phyloP scores from a whole-genome alignment of 2,797 vertebrate species.

The Gallinago solitaria region DNA sequence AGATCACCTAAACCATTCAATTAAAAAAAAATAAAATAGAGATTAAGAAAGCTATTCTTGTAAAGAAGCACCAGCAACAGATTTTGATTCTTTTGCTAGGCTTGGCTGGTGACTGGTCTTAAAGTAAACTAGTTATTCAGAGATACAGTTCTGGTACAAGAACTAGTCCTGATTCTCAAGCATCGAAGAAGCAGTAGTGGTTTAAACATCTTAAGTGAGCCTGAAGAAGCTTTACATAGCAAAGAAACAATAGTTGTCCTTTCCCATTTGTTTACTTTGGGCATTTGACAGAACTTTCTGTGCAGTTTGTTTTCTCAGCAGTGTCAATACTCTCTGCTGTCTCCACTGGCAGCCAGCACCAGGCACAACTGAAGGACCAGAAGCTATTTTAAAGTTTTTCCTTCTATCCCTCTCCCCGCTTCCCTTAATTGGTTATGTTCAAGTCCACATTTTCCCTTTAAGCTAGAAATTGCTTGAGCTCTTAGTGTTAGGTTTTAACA shows the following conservation, averaged over 20 bases:
- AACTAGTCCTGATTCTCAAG: not conserved
- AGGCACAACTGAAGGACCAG: not conserved
- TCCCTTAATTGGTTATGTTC: constrained; percentile 48
- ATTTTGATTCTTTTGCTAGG: not conserved
- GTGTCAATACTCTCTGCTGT: not conserved
- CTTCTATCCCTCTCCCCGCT: not conserved
- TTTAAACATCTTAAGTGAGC: not conserved
- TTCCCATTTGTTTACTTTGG: not conserved
- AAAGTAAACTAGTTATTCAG: not conserved
- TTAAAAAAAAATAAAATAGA: not conserved
- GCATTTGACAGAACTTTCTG: not conserved
- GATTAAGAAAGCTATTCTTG: not conserved
- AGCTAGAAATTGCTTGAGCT: constrained; percentile 29
- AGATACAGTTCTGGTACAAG: not conserved
- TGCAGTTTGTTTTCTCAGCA: not conserved
- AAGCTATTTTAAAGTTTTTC: constrained; percentile 41
- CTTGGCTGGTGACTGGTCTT: not conserved
- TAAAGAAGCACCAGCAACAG: not conserved
- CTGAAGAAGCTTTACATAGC: not conserved
- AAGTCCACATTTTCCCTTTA: not conserved
- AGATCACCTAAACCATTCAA: not conserved
- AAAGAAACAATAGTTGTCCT: not conserved
- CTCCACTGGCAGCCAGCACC: not conserved
- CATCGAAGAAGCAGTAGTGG: not conserved
- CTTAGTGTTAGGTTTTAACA: constrained; percentile 36